Evolutionary conservation across 1,140 invertebrate genomes (phyloP), one percentile per base, ranked within the genome.

Genomic region (Gryon sp.): DNA sequence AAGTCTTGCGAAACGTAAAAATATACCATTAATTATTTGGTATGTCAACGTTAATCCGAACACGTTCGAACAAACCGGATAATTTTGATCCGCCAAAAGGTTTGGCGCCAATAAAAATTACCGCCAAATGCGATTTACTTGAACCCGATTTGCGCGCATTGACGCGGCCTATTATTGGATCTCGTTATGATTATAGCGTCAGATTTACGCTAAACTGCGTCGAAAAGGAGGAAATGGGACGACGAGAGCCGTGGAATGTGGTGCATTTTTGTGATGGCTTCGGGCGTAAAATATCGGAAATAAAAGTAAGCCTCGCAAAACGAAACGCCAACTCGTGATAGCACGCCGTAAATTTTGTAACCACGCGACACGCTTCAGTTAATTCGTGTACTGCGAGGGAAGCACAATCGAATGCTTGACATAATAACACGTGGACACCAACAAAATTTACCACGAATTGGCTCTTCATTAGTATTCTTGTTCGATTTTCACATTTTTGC

Each of bases 371-470:
- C 26, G 20, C 36, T 15, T 34, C 43, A 34, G 40, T 68, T 57
- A 78, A 82, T 81, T 78, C 76, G 48, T 70, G 68, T 72, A 59
- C 52, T 48, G 14, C 22, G 7, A 24, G 22, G 22, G 60, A 55
- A 36, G 41, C 55, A 75, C 74, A 79, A 85, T 84, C 78, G 81
- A 81, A 77, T 75, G 74, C 60, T 69, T 70, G 81, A 79, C 79
- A 79, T 84, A 82, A 84, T 84, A 84, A 83, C 79, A 81, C 75
- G 80, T 80, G 79, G 75, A 84, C 63, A 74, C 57, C 73, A 73
- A 32, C 57, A 82, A 84, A 84, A 84, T 84, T 82, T 79, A 78
- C 65, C 74, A 62, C 16, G 60, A 57, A 74, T 80, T 65, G 65
- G 52, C 72, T n/a, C n/a, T n/a, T n/a, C 73, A 82, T 83, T 84